phyloP scores from a whole-genome alignment of 2,113 vertebrate genomes.

The Hypocryptadius cinnamomeus region DNA sequence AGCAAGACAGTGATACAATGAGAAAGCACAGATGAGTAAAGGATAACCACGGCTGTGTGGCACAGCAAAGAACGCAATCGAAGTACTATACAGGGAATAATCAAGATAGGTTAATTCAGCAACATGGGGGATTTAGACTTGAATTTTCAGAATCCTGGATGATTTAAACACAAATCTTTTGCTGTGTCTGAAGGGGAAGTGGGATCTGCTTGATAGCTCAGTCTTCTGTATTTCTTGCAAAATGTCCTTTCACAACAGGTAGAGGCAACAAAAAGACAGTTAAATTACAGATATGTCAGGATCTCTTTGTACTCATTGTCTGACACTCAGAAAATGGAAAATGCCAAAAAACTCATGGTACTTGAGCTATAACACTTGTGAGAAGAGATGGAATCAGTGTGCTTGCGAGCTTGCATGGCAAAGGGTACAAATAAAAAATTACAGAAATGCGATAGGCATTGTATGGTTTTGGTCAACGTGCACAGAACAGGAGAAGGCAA shows the following conservation, averaged over 20 bases:
- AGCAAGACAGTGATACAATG: not conserved
- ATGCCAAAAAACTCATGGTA: not conserved
- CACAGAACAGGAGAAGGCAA: not conserved
- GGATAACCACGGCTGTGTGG: not conserved
- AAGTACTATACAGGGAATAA: not conserved
- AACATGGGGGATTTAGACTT: not conserved
- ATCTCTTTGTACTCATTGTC: not conserved
- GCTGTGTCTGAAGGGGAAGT: not conserved
- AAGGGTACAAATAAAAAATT: not conserved
- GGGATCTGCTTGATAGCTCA: not conserved
- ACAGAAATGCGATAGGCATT: not conserved
- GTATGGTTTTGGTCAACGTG: rapidly evolving
- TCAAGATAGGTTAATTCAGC: not conserved
- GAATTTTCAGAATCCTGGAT: not conserved
- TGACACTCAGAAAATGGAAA: not conserved
- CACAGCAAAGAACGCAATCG: not conserved
- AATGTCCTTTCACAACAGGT: not conserved
- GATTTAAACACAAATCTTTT: not conserved
- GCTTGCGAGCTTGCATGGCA: not conserved
- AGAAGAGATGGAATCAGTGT: not conserved
- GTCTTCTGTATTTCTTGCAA: not conserved
- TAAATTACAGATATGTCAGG: not conserved
- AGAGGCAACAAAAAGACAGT: not conserved
- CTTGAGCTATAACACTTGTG: not conserved
- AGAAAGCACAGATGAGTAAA: not conserved